Evolutionary conservation across 2,888 invertebrate genomes (phyloP).

Genomic region (Pilophorus perplexus): DNA sequence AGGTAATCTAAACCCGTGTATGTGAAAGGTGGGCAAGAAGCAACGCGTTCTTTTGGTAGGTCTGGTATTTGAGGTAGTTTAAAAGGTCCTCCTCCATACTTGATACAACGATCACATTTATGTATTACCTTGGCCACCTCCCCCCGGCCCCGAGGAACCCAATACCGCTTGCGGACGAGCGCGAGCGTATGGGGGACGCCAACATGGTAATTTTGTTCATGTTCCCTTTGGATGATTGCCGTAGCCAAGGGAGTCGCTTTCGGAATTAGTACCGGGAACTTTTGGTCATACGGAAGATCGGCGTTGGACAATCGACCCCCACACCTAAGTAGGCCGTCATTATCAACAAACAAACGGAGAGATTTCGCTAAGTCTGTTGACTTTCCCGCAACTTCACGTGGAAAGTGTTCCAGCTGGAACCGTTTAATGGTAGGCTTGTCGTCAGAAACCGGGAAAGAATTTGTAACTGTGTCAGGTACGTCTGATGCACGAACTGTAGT

Average conservation of each 20-base stretch:
- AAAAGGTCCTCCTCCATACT: conserved; percentile 35
- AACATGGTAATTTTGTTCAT: conserved; percentile 8
- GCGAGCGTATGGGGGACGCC: conserved; percentile 26
- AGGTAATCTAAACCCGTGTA: conserved; percentile 37
- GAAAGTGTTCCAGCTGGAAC: too few species aligned
- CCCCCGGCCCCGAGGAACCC: conserved; percentile 14
- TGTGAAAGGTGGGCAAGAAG: conserved; percentile 12
- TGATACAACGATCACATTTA: conserved; percentile 9
- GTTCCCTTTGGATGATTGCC: conserved; percentile 7
- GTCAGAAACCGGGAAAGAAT: too few species aligned
- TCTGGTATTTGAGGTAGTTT: conserved; percentile 20
- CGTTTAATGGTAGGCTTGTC: too few species aligned
- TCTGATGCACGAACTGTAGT: too few species aligned
- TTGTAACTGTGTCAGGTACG: too few species aligned
- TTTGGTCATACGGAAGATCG: conserved; percentile 15
- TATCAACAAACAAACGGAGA: conserved; percentile 12
- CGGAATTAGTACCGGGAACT: conserved; percentile 30
- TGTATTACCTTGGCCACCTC: background rate
- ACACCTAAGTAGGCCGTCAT: conserved; percentile 21
- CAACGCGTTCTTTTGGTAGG: conserved; percentile 11
- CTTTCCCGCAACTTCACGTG: background rate
- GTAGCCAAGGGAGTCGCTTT: background rate
- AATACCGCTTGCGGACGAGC: conserved; percentile 5
- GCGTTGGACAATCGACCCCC: conserved; percentile 21
- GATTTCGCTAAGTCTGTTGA: conserved; percentile 1